These are phyloP conservation scores for Zosterops hypoxanthus DNA, from an alignment of 2,113 vertebrate genomes.

Conservation along the genomic window DNA sequence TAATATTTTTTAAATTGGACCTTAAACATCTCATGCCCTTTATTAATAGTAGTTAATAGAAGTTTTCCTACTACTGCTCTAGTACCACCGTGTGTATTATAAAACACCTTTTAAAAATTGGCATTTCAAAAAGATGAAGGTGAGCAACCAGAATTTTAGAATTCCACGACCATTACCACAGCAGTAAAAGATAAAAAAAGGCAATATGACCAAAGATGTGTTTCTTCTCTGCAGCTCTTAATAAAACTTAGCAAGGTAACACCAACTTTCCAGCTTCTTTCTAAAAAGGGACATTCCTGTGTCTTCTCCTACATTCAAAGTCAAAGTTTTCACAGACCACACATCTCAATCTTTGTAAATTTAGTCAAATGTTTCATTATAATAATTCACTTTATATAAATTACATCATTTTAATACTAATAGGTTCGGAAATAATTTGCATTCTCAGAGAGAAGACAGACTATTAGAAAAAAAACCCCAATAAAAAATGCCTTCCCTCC, in stretches of 20 bases:
- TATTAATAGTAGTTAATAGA: background rate
- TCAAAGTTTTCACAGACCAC: background rate
- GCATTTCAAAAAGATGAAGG: conserved; percentile 70
- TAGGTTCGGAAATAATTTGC: background rate
- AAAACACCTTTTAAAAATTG: conserved; percentile 1
- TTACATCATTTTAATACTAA: background rate
- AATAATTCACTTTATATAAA: background rate
- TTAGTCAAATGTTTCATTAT: background rate
- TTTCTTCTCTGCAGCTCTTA: conserved; percentile 78
- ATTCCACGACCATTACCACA: conserved; percentile 73
- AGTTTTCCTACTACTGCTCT: background rate
- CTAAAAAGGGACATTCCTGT: background rate
- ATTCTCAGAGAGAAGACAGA: background rate
- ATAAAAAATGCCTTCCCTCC: background rate
- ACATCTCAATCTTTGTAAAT: background rate
- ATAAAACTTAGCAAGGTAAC: conserved; percentile 58
- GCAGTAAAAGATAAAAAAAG: conserved; percentile 79
- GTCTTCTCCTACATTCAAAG: background rate
- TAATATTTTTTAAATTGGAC: background rate
- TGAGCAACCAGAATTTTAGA: conserved; percentile 40
- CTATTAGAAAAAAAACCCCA: background rate
- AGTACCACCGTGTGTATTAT: background rate
- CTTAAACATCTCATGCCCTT: background rate
- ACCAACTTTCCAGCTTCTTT: background rate
- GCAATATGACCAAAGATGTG: conserved; percentile 73